phyloP scores from a whole-genome alignment of 1,140 invertebrate species.

The Lepeophtheirus salmonis region DNA sequence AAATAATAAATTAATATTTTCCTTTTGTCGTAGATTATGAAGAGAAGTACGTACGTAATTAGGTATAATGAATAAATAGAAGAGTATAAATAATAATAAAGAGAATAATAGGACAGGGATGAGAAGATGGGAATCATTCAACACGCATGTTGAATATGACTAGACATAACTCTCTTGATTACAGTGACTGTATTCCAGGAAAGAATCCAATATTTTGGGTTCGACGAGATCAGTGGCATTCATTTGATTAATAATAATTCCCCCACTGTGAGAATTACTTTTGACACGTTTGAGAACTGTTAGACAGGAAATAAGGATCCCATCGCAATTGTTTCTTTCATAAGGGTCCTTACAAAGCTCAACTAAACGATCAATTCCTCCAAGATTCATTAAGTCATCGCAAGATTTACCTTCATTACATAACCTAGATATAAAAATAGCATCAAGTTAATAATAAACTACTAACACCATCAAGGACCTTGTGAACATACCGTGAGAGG shows the following conservation, averaged over 20 bases:
- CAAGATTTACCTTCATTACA: conserved; percentile 50
- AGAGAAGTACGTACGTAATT: background rate
- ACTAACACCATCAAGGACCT: background rate
- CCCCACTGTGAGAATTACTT: background rate
- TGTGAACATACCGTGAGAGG: conserved; percentile 44
- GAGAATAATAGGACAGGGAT: background rate
- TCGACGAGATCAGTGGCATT: conserved; percentile 41
- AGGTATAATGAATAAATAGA: background rate
- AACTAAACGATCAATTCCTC: conserved; percentile 53
- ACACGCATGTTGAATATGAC: no score
- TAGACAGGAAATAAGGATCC: conserved; percentile 48
- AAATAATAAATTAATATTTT: no score
- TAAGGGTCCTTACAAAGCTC: conserved; percentile 44
- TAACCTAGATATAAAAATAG: conserved; percentile 32
- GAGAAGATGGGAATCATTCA: background rate
- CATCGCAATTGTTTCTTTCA: conserved; percentile 49
- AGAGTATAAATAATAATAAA: background rate
- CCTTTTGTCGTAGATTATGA: background rate
- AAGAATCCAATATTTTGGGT: conserved; percentile 44
- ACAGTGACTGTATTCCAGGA: conserved; percentile 40
- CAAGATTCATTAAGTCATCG: conserved; percentile 47
- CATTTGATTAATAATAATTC: conserved; percentile 31
- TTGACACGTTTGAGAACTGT: conserved; percentile 11
- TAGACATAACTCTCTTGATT: conserved; percentile 45
- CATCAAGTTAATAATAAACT: background rate